Conservation (phyloP, 2,797 vertebrate species). For the Euthynnus affinis region DNA sequence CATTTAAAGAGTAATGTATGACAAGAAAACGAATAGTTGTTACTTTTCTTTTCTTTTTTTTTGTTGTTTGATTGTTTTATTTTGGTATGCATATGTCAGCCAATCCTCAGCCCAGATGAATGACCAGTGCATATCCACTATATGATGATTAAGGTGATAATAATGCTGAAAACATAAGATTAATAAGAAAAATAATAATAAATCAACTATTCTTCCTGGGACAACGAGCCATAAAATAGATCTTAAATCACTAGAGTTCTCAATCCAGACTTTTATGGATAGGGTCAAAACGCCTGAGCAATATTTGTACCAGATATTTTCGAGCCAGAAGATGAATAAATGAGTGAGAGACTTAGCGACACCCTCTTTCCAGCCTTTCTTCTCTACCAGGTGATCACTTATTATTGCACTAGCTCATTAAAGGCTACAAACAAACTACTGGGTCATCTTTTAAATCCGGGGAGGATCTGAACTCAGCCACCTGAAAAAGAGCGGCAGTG, state of each 20-base stretch:
- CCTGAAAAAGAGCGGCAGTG: slow-evolving; percentile 57
- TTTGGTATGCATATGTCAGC: not conserved
- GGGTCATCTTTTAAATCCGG: slow-evolving; percentile 58
- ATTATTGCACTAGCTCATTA: slow-evolving; percentile 54
- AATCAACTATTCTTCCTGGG: slow-evolving; percentile 45
- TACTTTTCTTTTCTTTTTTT: not conserved
- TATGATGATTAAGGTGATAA: slow-evolving; percentile 5
- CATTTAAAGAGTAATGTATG: slow-evolving; percentile 19
- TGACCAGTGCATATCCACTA: not conserved
- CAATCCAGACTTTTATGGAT: slow-evolving; percentile 33
- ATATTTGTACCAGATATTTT: slow-evolving; percentile 49
- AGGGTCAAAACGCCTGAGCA: slow-evolving; percentile 37
- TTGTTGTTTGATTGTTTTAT: not conserved
- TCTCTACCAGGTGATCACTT: slow-evolving; percentile 47
- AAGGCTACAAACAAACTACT: slow-evolving; percentile 58
- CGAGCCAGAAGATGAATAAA: slow-evolving; percentile 30
- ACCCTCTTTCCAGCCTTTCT: slow-evolving; percentile 22
- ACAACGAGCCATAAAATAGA: slow-evolving; percentile 64
- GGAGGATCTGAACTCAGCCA: slow-evolving; percentile 57
- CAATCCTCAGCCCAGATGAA: not conserved
- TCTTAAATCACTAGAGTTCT: slow-evolving; percentile 51
- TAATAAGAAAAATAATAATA: slow-evolving; percentile 15
- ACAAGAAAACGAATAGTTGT: slow-evolving; percentile 4
- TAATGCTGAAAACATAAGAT: slow-evolving; percentile 2
- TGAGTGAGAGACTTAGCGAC: slow-evolving; percentile 21